Conservation (phyloP, 2,888 invertebrate species). For the Bugulina stolonifera region DNA sequence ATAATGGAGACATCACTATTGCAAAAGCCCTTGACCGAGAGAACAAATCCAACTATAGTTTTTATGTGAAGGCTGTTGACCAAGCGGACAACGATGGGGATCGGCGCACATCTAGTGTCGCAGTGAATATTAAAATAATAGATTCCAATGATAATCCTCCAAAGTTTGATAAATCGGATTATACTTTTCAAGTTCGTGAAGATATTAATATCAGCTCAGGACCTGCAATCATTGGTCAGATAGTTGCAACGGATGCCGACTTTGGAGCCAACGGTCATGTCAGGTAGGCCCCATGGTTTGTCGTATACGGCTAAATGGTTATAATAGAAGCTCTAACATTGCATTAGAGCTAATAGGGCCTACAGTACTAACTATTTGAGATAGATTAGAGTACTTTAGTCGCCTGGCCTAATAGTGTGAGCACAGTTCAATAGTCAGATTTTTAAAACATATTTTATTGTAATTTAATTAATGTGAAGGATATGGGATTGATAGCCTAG, state of each 20-base stretch:
- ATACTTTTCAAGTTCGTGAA: constrained; percentile 75
- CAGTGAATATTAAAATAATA: constrained; percentile 71
- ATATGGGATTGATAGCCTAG: no score
- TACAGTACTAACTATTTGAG: no score
- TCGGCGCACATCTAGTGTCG: constrained; percentile 74
- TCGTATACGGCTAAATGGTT: no score
- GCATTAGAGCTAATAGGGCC: no score
- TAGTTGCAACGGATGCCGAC: constrained; percentile 10
- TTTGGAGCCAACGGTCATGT: not conserved
- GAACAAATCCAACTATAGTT: constrained; percentile 73
- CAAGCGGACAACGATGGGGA: constrained; percentile 73
- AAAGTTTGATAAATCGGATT: constrained; percentile 78
- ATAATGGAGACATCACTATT: not conserved
- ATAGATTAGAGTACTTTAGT: no score
- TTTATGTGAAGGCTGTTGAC: constrained; percentile 83
- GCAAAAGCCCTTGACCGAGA: constrained; percentile 56
- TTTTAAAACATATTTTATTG: no score
- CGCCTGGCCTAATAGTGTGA: no score
- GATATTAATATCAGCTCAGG: constrained; percentile 55
- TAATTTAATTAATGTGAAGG: no score
- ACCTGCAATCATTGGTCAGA: not conserved
- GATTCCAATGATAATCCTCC: constrained; percentile 87
- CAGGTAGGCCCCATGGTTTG: no score
- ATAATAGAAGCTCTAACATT: no score
- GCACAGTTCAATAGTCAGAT: no score